phyloP scores from a whole-genome alignment of 1,140 invertebrate genomes.

The Eumeta japonica region DNA sequence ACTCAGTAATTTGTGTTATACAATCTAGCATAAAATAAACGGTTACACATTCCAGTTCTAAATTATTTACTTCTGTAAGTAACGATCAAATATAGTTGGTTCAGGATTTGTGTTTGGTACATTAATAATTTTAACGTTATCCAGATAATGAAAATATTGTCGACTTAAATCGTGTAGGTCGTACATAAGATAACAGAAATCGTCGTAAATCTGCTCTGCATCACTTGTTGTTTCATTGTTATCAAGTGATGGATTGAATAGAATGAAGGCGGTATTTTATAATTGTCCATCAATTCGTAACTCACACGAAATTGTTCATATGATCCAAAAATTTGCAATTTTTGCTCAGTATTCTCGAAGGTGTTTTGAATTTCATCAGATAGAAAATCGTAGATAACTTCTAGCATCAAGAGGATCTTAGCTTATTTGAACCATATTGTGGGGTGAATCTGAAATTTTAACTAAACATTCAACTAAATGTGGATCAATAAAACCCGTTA shows the following conservation, averaged over 20 bases:
- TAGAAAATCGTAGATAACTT: too few relatives aligned
- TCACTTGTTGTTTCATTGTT: conserved; percentile 24
- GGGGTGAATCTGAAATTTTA: conserved; percentile 48
- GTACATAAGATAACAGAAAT: conserved; percentile 52
- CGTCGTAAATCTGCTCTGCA: conserved; percentile 51
- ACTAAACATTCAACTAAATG: conserved; percentile 43
- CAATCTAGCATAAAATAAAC: conserved; percentile 47
- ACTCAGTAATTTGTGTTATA: conserved; percentile 36
- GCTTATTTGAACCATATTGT: conserved; percentile 43
- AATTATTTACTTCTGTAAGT: too few relatives aligned
- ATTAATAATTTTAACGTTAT: conserved; percentile 47
- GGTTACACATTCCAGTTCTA: conserved; percentile 50
- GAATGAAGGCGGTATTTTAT: conserved; percentile 48
- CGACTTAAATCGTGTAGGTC: conserved; percentile 55
- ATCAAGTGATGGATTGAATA: conserved; percentile 42
- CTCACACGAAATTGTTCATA: conserved; percentile 27
- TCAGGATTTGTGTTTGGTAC: too few relatives aligned
- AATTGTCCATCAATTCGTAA: conserved; percentile 23
- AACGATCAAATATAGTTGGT: too few relatives aligned
- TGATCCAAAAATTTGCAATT: conserved; percentile 25
- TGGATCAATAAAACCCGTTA: conserved; percentile 57
- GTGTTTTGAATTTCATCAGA: conserved; percentile 32
- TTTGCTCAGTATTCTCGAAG: conserved; percentile 38
- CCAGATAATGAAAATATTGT: conserved; percentile 51
- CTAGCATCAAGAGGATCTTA: conserved; percentile 18